phyloP scores from a whole-genome alignment of 64 coral and sea anemone genomes.

The Actinia equina region DNA sequence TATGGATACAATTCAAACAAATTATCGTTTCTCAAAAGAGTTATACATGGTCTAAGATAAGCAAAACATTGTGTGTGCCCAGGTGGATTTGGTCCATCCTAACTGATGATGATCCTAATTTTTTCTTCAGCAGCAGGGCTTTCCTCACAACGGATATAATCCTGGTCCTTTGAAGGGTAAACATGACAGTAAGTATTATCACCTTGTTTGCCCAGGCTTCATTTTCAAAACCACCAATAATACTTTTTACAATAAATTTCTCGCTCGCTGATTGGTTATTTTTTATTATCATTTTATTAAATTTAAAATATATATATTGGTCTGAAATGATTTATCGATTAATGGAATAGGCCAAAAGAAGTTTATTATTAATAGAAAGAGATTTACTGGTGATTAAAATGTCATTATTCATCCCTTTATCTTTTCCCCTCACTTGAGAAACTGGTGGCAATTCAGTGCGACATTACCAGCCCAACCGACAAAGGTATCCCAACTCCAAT shows the following conservation, averaged over 20 bases:
- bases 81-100: neutral
- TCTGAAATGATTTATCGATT: too few species aligned
- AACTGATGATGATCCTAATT: neutral
- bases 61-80: too few species aligned
- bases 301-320: too few species aligned
- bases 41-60: too few species aligned
- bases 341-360: too few species aligned
- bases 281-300: too few species aligned
- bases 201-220: neutral
- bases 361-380: neutral
- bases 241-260: too few species aligned
- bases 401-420: neutral
- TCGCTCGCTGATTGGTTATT: too few species aligned
- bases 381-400: neutral
- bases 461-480: slow-evolving; percentile 5
- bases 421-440: neutral
- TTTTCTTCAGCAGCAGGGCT: neutral
- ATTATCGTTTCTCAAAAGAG: too few species aligned
- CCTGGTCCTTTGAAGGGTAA: slow-evolving; percentile 15
- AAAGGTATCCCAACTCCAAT: neutral
- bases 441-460: neutral
- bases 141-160: slow-evolving; percentile 14
- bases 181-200: slow-evolving; percentile 16
- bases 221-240: too few species aligned
- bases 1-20: too few species aligned